Conservation (phyloP, 2,888 invertebrate genomes). For the Reticulitermes lucifugus region DNA sequence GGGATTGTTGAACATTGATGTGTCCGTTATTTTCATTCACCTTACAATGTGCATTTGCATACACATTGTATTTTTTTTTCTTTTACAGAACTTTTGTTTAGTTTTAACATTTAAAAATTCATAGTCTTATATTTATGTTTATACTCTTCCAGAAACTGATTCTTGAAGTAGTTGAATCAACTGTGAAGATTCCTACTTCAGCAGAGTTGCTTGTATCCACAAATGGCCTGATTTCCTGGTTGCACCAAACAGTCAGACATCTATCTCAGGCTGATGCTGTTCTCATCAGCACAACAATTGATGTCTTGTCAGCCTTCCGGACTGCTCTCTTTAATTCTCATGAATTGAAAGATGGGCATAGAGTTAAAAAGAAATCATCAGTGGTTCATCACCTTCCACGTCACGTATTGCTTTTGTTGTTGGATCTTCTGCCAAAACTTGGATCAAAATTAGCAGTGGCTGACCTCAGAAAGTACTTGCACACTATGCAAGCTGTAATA, state of each 20-base stretch:
- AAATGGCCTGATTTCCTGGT: conserved; percentile 79
- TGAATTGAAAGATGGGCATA: not conserved
- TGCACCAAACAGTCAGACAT: conserved; percentile 63
- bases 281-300: not conserved
- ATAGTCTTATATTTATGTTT: too few relatives aligned
- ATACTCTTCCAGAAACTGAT: conserved; percentile 66
- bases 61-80: too few relatives aligned
- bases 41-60: too few relatives aligned
- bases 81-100: too few relatives aligned
- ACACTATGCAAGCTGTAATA: conserved; percentile 54
- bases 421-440: conserved; percentile 51
- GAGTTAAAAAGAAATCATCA: not conserved
- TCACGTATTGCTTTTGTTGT: conserved; percentile 2
- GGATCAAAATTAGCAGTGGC: not conserved
- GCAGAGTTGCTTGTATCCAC: conserved; percentile 72
- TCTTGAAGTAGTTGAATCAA: conserved; percentile 72
- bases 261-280: conserved; percentile 55
- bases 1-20: too few relatives aligned
- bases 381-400: not conserved
- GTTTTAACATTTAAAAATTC: too few relatives aligned
- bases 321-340: not conserved
- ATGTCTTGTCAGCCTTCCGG: not conserved
- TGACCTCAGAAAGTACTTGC: conserved; percentile 52
- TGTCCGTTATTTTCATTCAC: too few relatives aligned
- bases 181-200: conserved; percentile 74